Percentiles rank a stretch among this genome's conserved stretches.
These are phyloP conservation scores for Tenthredo distinguenda DNA, from an alignment of 2,888 invertebrate genomes.

Conservation along the genomic window DNA sequence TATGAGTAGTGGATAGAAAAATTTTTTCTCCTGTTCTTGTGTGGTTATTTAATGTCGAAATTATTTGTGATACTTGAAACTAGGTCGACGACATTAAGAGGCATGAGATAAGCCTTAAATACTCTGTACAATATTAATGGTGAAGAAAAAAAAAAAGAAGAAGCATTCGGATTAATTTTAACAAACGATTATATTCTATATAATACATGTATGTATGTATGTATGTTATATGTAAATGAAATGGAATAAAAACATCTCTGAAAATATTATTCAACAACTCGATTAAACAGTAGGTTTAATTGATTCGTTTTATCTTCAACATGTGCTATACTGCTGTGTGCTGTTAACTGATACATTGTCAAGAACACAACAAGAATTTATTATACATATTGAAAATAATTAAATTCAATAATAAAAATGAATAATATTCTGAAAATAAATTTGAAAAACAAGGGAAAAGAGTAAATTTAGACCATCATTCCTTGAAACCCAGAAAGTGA, in stretches of 20 bases:
- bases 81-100: not conserved
- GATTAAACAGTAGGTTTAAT: not conserved
- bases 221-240: not conserved
- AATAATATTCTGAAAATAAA: no score
- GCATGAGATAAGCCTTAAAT: not conserved
- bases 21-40: not conserved
- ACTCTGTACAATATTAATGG: not conserved
- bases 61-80: not conserved
- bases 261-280: not conserved
- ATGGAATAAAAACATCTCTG: not conserved
- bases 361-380: slow-evolving; percentile 5
- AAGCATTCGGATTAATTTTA: not conserved
- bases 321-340: not conserved
- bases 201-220: not conserved
- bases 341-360: not conserved
- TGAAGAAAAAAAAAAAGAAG: not conserved
- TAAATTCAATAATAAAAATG: no score
- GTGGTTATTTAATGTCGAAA: not conserved
- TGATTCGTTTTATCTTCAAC: not conserved
- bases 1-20: not conserved
- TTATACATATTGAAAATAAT: not conserved
- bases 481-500: not conserved
- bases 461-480: not conserved
- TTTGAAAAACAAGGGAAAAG: no score
- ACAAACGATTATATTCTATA: not conserved